phyloP scores from a whole-genome alignment of 1,140 invertebrate genomes.

The Episyrphus balteatus region DNA sequence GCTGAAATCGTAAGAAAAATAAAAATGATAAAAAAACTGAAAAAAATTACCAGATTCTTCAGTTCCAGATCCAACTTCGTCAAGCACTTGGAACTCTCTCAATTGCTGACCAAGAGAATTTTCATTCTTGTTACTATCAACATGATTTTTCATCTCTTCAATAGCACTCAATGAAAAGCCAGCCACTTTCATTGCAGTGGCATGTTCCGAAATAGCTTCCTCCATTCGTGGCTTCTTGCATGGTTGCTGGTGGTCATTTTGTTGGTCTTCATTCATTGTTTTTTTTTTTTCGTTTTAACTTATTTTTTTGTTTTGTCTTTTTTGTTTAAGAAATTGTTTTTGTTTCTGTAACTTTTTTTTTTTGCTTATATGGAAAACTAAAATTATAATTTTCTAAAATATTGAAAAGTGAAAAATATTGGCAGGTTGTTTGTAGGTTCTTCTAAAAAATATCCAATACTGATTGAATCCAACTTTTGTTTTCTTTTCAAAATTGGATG shows the following conservation, averaged over 20 bases:
- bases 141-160: conserved; percentile 27
- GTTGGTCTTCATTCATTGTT: neutral
- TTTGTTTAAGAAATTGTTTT: neutral
- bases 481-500: conserved; percentile 31
- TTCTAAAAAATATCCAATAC: conserved; percentile 34
- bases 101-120: conserved; percentile 29
- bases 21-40: too few relatives aligned
- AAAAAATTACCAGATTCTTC: conserved; percentile 27
- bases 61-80: conserved; percentile 51
- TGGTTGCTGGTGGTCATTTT: conserved; percentile 1
- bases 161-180: conserved; percentile 34
- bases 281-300: neutral
- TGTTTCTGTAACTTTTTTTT: conserved; percentile 2
- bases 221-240: conserved; percentile 13
- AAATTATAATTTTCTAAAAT: conserved; percentile 2
- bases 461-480: conserved; percentile 33
- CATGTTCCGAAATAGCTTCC: conserved; percentile 11
- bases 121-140: conserved; percentile 18
- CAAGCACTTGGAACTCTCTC: conserved; percentile 63
- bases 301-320: neutral
- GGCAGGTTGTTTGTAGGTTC: conserved; percentile 5
- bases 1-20: too few relatives aligned
- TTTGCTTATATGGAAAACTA: conserved; percentile 9
- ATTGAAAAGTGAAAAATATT: conserved; percentile 3
- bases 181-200: conserved; percentile 17